A percentile compares a stretch with the other conserved stretches of the same genome.
Evolutionary conservation across 1,140 invertebrate genomes (phyloP).

Genomic region (Branchinecta lindahli): DNA sequence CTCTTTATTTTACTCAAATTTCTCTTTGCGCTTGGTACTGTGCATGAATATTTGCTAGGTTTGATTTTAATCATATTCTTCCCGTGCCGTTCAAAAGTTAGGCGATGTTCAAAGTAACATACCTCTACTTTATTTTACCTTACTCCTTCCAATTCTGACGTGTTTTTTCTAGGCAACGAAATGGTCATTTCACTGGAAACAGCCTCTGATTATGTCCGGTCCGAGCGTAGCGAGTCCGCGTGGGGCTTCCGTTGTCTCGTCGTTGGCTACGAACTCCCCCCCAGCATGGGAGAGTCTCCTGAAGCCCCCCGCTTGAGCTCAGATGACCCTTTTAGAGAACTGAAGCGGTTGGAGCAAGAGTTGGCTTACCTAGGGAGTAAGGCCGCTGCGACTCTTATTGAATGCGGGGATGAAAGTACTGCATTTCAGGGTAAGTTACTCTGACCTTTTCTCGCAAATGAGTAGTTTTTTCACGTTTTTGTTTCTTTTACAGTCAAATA

Average conservation of each 20-base stretch:
- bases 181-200: constrained; percentile 88
- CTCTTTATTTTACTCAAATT: too few relatives aligned
- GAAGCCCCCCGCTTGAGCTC: constrained; percentile 15
- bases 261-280: constrained; percentile 74
- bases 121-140: constrained; percentile 16
- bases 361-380: constrained; percentile 75
- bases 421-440: constrained; percentile 39
- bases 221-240: constrained; percentile 54
- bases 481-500: too few relatives aligned
- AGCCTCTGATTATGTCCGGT: constrained; percentile 84
- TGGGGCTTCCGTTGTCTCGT: constrained; percentile 86
- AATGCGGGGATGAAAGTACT: constrained; percentile 61
- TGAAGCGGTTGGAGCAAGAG: constrained; percentile 74
- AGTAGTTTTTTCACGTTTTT: too few relatives aligned
- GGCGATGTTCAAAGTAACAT: too few relatives aligned
- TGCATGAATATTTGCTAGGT: too few relatives aligned
- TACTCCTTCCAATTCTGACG: too few relatives aligned
- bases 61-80: too few relatives aligned
- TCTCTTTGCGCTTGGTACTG: too few relatives aligned
- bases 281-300: constrained; percentile 34
- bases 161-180: constrained; percentile 54
- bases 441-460: too few relatives aligned
- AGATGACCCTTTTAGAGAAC: constrained; percentile 29
- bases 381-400: constrained; percentile 73
- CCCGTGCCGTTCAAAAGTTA: too few relatives aligned